Evolutionary conservation across 35 echinoderm and acorn worm species (phyloP), one percentile per base, ranked within the genome.

Genomic region (Acanthaster planci): DNA sequence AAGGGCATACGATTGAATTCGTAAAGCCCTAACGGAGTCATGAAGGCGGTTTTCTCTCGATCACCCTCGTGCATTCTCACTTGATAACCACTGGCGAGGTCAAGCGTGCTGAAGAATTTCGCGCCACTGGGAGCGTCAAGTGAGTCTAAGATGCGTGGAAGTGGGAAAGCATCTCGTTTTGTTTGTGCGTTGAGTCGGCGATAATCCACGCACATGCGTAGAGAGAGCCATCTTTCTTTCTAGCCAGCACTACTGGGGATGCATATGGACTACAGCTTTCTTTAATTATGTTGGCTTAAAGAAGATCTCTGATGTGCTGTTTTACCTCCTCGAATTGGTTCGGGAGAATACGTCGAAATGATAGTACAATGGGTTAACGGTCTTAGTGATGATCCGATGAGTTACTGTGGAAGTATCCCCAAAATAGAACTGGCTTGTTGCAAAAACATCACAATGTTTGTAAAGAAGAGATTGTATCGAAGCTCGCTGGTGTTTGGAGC

Each of bases 211-310:
- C 82, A 85, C 16, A 91, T 39, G 29, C 75, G 17, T 37, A 85
- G n/a, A 27, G n/a, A n/a, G 26, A 67, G 22, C 80, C 60, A 80
- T 90, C 88, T 42, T 84, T 90, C 40, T 90, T 90, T 35, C 40
- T 85, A 21, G 84, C 89, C 35, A 91, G n/a, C n/a, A 91, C 89
- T 55, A 80, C 79, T 51, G 82, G 89, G 26, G 82, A 55, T 7
- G 89, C 89, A 64, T 86, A 91, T 7, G 89, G 90, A 40, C 84
- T 85, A 27, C 52, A 50, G 40, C 82, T 85, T 15, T 91, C 89
- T 29, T 82, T 29, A 38, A 91, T 86, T 10, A 72, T 82, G 23
- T 82, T 75, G 42, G 72, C 5, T 8, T 85, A 53, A 34, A 80
- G 22, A 57, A 91, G 77, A 19, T 91, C 89, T 21, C 86, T 36